Evolutionary conservation across 2,113 vertebrate species (phyloP), one percentile per base, ranked within the genome.

Genomic region (Megaleporinus macrocephalus): DNA sequence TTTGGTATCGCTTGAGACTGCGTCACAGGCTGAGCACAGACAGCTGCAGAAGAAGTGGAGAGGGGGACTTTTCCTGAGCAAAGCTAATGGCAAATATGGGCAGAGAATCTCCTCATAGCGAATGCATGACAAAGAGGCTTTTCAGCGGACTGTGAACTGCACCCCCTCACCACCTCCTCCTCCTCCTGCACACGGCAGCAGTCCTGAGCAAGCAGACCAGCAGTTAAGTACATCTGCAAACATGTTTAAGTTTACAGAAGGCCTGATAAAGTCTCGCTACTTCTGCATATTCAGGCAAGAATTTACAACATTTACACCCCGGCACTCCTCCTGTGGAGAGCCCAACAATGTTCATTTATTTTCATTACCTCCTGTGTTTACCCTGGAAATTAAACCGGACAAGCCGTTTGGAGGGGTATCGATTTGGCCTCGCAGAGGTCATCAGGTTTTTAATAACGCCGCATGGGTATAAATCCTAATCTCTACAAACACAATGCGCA

Each of bases 211-310:
- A 53, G 36, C 68, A 74, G 36, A 11, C 18, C 59, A n/a, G 63
- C 20, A 5, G 27, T 70, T 68, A 77, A 84, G 83, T 57, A 77
- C 84, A 90, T 89, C 85, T 81, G 75, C 80, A 84, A 80, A 87
- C 73, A 84, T 41, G 63, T 83, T 85, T 78, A 30, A 76, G 70
- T 89, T 85, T 44, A 85, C 59, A 26, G 51, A 83, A 85, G 87
- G 83, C 59, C 65, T 78, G 86, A 66, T 82, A 49, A 63, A 36
- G 55, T 36, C 27, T 41, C 51, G n/a, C 53, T 66, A 20, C 36
- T 49, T 30, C 69, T 62, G 69, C 36, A 80, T 30, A 49, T 33
- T 62, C 16, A 71, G 53, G 44, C 2, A 33, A 24, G 27, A 80
- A 24, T 63, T 26, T 29, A 57, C 59, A 65, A 26, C 5, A 47